A percentile compares a stretch with the other conserved stretches of the same genome.
Evolutionary conservation across 2,888 invertebrate species (phyloP).

Genomic region (Siphonodentalium dalli): DNA sequence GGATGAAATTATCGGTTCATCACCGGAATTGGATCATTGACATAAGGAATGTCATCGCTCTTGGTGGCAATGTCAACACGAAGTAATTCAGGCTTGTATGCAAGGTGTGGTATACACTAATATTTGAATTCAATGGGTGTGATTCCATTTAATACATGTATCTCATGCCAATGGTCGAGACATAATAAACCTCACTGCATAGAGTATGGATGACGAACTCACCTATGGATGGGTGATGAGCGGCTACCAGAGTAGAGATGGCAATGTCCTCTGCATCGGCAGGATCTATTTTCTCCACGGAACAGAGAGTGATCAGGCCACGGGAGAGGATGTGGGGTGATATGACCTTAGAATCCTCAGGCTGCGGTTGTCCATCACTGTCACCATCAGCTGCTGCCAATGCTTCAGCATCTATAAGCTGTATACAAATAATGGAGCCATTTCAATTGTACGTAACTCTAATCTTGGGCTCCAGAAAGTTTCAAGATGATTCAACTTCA

Average conservation of each 20-base stretch:
- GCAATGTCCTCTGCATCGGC: constrained; percentile 73
- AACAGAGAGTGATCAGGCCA: constrained; percentile 62
- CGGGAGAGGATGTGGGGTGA: constrained; percentile 48
- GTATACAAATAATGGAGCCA: not conserved
- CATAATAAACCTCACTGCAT: not conserved
- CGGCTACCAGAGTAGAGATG: constrained; percentile 74
- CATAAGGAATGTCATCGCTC: too few relatives aligned
- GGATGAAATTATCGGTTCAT: too few relatives aligned
- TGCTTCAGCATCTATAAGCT: constrained; percentile 35
- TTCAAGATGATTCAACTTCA: too few relatives aligned
- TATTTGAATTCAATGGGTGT: too few relatives aligned
- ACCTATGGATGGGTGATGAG: constrained; percentile 79
- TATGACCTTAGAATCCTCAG: constrained; percentile 34
- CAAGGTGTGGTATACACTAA: too few relatives aligned
- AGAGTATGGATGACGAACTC: constrained; percentile 32
- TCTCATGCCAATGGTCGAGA: not conserved
- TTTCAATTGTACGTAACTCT: too few relatives aligned
- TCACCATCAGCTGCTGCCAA: constrained; percentile 29
- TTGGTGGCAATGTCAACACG: too few relatives aligned
- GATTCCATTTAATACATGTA: too few relatives aligned
- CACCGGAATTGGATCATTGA: too few relatives aligned
- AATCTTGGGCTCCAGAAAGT: too few relatives aligned
- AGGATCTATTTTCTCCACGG: constrained; percentile 55
- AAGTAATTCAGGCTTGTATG: too few relatives aligned
- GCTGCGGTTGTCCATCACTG: constrained; percentile 29